phyloP scores from a whole-genome alignment of 2,797 vertebrate genomes.

The Lophius americanus region DNA sequence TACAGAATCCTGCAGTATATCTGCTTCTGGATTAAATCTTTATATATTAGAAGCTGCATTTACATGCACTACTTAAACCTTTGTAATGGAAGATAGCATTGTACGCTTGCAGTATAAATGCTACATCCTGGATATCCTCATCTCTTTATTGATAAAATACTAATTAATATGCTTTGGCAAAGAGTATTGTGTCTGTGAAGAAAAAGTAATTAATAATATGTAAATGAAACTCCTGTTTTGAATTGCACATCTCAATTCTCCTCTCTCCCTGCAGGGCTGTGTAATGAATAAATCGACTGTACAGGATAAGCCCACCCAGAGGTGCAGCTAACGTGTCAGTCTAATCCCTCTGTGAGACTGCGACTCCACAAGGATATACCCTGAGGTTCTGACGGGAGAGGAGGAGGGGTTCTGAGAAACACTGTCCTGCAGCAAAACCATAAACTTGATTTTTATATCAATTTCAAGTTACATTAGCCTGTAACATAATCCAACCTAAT shows the following conservation, averaged over 20 bases:
- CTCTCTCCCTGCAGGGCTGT: slow-evolving; percentile 50
- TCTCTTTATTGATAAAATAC: slow-evolving; percentile 13
- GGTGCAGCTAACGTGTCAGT: slow-evolving; percentile 37
- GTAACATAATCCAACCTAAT: slow-evolving; percentile 10
- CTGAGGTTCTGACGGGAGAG: slow-evolving; percentile 27
- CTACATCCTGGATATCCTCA: slow-evolving; percentile 6
- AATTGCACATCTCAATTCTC: slow-evolving; percentile 34
- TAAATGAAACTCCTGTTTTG: slow-evolving; percentile 36
- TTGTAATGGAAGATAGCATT: slow-evolving; percentile 21
- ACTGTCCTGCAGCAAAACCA: slow-evolving; percentile 44
- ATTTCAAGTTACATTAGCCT: slow-evolving; percentile 18
- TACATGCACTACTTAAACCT: background rate
- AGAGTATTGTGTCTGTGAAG: slow-evolving; percentile 11
- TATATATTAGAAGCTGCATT: background rate
- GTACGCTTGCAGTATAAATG: slow-evolving; percentile 27
- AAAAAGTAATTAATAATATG: slow-evolving; percentile 37
- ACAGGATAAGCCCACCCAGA: slow-evolving; percentile 32
- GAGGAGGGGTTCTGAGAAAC: slow-evolving; percentile 64
- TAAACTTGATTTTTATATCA: slow-evolving; percentile 32
- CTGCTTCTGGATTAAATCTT: background rate
- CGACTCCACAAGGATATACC: slow-evolving; percentile 41
- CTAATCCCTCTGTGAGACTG: slow-evolving; percentile 54
- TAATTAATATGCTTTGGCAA: slow-evolving; percentile 26
- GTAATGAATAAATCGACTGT: slow-evolving; percentile 43
- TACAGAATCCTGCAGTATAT: background rate